Evolutionary conservation across 2,888 invertebrate species (phyloP).

Genomic region (Caenorhabditis sinica): DNA sequence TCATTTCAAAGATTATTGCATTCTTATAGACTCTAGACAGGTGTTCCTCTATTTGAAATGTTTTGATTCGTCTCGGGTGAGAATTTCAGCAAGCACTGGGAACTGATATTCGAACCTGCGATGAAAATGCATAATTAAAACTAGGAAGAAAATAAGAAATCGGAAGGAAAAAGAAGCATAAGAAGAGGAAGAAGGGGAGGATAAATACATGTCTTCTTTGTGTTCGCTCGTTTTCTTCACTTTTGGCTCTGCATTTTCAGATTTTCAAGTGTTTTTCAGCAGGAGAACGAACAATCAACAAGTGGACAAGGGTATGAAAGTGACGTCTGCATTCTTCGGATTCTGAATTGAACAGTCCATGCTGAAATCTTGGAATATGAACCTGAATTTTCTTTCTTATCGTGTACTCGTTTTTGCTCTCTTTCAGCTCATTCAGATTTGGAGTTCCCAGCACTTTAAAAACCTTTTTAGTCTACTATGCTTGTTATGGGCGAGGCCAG

Average conservation of each 20-base stretch:
- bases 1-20: not conserved
- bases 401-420: no score
- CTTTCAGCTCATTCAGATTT: no score
- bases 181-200: not conserved
- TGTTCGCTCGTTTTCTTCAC: not conserved
- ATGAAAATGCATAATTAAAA: not conserved
- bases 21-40: not conserved
- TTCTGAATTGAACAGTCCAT: no score
- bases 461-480: no score
- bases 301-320: not conserved
- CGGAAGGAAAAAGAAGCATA: not conserved
- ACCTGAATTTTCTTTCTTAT: no score
- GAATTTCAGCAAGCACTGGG: no score
- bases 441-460: no score
- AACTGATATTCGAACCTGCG: no score
- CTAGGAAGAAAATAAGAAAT: not conserved
- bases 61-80: not conserved
- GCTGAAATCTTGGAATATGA: no score
- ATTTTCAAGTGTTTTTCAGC: conserved; percentile 2
- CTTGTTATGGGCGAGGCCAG: no score
- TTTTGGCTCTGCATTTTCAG: conserved; percentile 1
- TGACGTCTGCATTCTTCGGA: not conserved
- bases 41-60: not conserved
- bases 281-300: not conserved
- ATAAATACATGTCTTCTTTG: not conserved